phyloP scores from a whole-genome alignment of 1,140 invertebrate genomes.

The Chlorops oryzae region DNA sequence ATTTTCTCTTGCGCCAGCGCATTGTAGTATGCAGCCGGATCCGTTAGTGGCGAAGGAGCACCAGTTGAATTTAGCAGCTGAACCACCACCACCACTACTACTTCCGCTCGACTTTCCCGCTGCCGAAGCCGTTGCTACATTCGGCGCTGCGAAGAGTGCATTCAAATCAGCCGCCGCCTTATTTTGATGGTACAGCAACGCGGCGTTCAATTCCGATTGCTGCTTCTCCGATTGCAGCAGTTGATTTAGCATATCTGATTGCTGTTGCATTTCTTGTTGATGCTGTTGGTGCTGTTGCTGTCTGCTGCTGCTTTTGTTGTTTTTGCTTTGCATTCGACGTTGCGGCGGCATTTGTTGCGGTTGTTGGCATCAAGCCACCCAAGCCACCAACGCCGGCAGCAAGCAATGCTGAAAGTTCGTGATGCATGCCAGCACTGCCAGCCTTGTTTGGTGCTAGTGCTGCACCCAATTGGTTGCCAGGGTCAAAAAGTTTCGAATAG shows the following conservation, averaged over 20 bases:
- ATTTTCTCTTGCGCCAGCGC: slow-evolving; percentile 42
- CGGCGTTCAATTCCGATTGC: slow-evolving; percentile 38
- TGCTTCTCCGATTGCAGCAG: slow-evolving; percentile 40
- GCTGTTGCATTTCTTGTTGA: slow-evolving; percentile 18
- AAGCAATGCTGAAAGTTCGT: slow-evolving; percentile 36
- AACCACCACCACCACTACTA: slow-evolving; percentile 1
- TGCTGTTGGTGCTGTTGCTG: slow-evolving; percentile 9
- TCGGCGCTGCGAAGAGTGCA: slow-evolving; percentile 35
- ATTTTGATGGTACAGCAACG: slow-evolving; percentile 39
- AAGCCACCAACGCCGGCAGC: slow-evolving; percentile 25
- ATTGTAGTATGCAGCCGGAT: slow-evolving; percentile 40
- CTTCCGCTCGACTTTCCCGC: slow-evolving; percentile 17
- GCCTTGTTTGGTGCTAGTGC: slow-evolving; percentile 24
- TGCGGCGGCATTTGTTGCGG: slow-evolving; percentile 2
- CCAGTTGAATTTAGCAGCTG: slow-evolving; percentile 13
- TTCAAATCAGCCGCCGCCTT: slow-evolving; percentile 40
- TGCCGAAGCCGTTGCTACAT: slow-evolving; percentile 22
- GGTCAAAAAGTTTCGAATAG: slow-evolving; percentile 42
- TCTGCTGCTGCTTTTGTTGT: slow-evolving; percentile 3
- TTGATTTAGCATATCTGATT: slow-evolving; percentile 43
- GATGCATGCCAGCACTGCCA: slow-evolving; percentile 26
- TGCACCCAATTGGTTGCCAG: slow-evolving; percentile 35
- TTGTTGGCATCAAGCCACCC: slow-evolving; percentile 7
- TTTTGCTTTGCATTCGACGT: slow-evolving; percentile 23
- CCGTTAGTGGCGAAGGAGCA: slow-evolving; percentile 25